Evolutionary conservation across 2,888 invertebrate species (phyloP).

Genomic region (Epirrhoe tristata): DNA sequence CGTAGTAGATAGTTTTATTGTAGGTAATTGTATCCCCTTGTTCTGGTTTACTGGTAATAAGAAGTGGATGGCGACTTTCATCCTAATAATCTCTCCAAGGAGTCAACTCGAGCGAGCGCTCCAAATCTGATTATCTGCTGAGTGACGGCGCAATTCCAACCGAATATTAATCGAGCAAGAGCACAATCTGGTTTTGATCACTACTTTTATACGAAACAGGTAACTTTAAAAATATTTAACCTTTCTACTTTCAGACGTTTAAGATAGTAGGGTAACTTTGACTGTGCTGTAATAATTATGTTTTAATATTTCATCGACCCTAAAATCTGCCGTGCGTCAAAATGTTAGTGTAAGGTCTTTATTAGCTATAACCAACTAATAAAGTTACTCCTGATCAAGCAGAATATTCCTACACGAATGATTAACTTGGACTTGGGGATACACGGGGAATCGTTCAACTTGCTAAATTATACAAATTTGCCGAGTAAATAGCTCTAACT

Average conservation of each 20-base stretch:
- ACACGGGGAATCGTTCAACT: slow-evolving; percentile 59
- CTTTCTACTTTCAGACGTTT: no score
- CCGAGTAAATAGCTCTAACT: slow-evolving; percentile 55
- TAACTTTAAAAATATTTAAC: not conserved
- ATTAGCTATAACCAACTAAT: not conserved
- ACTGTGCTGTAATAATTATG: not conserved
- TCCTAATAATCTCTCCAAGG: slow-evolving; percentile 59
- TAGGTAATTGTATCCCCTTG: not conserved
- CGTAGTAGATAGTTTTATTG: no score
- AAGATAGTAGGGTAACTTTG: not conserved
- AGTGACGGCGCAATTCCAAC: slow-evolving; percentile 59
- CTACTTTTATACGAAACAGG: slow-evolving; percentile 3
- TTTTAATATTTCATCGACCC: no score
- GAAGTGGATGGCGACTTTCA: slow-evolving; percentile 36
- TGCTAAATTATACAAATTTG: slow-evolving; percentile 65
- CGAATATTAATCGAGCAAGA: slow-evolving; percentile 65
- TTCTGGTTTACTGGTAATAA: slow-evolving; percentile 14
- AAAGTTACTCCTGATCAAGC: slow-evolving; percentile 1
- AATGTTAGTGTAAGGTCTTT: no score
- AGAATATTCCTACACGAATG: slow-evolving; percentile 53
- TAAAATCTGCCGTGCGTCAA: no score
- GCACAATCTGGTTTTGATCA: slow-evolving; percentile 30
- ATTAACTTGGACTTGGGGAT: slow-evolving; percentile 57
- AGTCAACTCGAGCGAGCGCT: slow-evolving; percentile 57
- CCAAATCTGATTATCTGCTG: slow-evolving; percentile 70